A percentile compares a stretch with the other conserved stretches of the same genome.
Evolutionary conservation across 2,113 vertebrate species (phyloP).

Genomic region (Vulpes ferrilata): DNA sequence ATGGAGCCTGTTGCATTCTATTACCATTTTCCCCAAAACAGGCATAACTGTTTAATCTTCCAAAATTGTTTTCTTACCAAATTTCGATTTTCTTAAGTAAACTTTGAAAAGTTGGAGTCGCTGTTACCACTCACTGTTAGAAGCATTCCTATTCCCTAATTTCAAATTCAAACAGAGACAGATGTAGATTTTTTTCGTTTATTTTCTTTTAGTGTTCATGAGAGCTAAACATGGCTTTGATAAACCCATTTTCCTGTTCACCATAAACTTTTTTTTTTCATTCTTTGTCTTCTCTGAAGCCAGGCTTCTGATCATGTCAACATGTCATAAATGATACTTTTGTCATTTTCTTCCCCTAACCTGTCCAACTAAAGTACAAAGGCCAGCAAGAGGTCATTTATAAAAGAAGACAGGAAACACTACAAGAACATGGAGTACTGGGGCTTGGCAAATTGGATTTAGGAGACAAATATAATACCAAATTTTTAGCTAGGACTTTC

Average conservation of each 20-base stretch:
- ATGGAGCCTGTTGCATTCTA: constrained; percentile 52
- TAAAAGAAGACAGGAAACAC: background rate
- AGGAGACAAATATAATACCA: background rate
- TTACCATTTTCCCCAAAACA: background rate
- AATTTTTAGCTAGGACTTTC: background rate
- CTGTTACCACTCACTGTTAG: background rate
- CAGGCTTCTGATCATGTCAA: background rate
- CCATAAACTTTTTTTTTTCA: background rate
- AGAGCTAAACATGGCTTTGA: background rate
- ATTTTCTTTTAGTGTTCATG: background rate
- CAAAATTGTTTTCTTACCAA: background rate
- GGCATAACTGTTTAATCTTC: constrained; percentile 33
- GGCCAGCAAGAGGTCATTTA: background rate
- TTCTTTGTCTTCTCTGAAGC: background rate
- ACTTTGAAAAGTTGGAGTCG: background rate
- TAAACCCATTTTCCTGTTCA: background rate
- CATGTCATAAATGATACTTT: background rate
- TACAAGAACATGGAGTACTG: background rate
- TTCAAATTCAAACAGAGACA: constrained; percentile 9
- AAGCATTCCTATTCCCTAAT: background rate
- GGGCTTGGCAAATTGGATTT: background rate
- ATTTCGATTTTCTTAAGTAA: constrained; percentile 36
- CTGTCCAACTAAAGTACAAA: background rate
- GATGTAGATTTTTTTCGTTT: background rate
- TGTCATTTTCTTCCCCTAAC: background rate